A percentile compares a stretch with the other conserved stretches of the same genome.
These are phyloP conservation scores for Ostrea edulis DNA, from an alignment of 1,140 invertebrate species.

Conservation along the genomic window DNA sequence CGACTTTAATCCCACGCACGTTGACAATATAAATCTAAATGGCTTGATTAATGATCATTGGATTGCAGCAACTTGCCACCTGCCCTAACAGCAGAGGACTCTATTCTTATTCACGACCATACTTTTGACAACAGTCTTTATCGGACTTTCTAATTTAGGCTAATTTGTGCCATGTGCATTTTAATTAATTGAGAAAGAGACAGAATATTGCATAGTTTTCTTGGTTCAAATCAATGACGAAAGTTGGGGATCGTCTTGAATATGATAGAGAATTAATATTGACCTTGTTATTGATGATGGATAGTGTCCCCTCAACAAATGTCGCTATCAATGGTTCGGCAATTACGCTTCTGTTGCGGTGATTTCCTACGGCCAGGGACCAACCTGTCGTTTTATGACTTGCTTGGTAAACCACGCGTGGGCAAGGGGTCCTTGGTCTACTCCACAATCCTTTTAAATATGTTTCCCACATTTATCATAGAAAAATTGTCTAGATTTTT, in stretches of 20 bases:
- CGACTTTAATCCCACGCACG: conserved; percentile 20
- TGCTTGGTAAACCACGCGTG: conserved; percentile 21
- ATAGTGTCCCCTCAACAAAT: conserved; percentile 7
- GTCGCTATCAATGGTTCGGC: not conserved
- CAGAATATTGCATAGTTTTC: not conserved
- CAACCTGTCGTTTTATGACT: conserved; percentile 12
- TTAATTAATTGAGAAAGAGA: not conserved
- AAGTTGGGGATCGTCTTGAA: not conserved
- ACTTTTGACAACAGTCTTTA: conserved; percentile 7
- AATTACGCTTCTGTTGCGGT: not conserved
- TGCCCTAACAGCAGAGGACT: not conserved
- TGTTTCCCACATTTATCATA: conserved; percentile 25
- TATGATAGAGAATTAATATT: not conserved
- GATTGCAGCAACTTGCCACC: conserved; percentile 22
- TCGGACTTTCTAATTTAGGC: not conserved
- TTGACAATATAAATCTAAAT: conserved; percentile 40
- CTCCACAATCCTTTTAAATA: conserved; percentile 14
- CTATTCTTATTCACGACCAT: not conserved
- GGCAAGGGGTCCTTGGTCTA: not conserved
- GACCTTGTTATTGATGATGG: not conserved
- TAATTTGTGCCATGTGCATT: conserved; percentile 25
- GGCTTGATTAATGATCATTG: conserved; percentile 38
- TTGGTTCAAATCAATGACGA: not conserved
- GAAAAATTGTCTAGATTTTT: not conserved
- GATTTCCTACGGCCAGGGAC: not conserved